Percentiles rank a stretch among this genome's conserved stretches.
phyloP scores from a whole-genome alignment of 2,797 vertebrate genomes.

The Crenichthys baileyi region DNA sequence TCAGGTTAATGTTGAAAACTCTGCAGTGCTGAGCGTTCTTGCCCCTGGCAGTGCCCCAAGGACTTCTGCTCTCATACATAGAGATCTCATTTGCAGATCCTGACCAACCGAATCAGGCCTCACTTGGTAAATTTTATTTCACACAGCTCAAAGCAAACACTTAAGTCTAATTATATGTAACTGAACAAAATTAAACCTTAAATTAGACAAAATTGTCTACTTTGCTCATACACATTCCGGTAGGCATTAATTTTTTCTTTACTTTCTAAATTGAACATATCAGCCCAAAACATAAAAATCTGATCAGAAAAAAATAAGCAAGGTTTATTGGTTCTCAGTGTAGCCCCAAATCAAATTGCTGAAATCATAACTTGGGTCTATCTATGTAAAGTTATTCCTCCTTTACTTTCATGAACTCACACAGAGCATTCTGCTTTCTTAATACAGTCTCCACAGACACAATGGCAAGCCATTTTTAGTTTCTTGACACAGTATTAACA shows the following conservation, averaged over 20 bases:
- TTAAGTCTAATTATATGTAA: background rate
- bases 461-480: background rate
- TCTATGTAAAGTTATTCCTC: background rate
- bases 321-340: background rate
- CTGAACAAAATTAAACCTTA: background rate
- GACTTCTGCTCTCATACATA: constrained; percentile 42
- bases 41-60: constrained; percentile 51
- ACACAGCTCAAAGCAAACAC: background rate
- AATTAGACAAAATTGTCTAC: background rate
- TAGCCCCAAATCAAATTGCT: background rate
- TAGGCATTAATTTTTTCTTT: background rate
- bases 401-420: background rate
- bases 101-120: constrained; percentile 29
- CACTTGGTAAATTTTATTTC: background rate
- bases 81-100: constrained; percentile 42
- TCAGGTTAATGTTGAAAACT: constrained; percentile 45
- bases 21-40: constrained; percentile 20
- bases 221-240: background rate
- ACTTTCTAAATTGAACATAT: background rate
- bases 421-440: no score
- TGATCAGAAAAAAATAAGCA: background rate
- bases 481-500: background rate
- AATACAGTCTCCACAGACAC: background rate
- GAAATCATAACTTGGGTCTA: background rate
- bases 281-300: background rate